A percentile compares a stretch with the other conserved stretches of the same genome.
Evolutionary conservation across 2,797 vertebrate genomes (phyloP).

Genomic region (Spondyliosoma cantharus): DNA sequence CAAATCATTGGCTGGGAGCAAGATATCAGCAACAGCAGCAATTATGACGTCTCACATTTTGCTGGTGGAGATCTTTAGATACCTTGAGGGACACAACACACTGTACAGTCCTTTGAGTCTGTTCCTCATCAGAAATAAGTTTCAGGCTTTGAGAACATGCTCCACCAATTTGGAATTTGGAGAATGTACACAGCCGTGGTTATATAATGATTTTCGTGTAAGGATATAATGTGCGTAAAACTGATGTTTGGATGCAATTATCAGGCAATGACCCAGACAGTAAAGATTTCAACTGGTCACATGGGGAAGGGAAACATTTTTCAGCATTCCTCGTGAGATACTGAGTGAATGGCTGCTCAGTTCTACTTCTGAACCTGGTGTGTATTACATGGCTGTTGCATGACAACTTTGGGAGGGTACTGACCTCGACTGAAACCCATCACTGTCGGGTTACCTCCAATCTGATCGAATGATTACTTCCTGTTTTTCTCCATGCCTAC

Average conservation of each 20-base stretch:
- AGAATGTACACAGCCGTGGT: constrained; percentile 61
- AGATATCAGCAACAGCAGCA: background rate
- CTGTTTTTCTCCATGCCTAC: constrained; percentile 69
- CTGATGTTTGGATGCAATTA: constrained; percentile 53
- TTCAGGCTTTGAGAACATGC: constrained; percentile 48
- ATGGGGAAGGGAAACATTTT: constrained; percentile 23
- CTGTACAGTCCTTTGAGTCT: constrained; percentile 51
- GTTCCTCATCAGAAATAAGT: constrained; percentile 60
- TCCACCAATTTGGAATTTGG: constrained; percentile 61
- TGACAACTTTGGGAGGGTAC: constrained; percentile 24
- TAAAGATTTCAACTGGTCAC: constrained; percentile 30
- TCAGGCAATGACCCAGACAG: constrained; percentile 4
- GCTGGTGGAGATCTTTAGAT: constrained; percentile 34
- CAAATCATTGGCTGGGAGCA: constrained; percentile 8
- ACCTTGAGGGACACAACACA: constrained; percentile 21
- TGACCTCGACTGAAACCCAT: constrained; percentile 48
- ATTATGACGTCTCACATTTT: constrained; percentile 20
- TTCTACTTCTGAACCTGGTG: constrained; percentile 41
- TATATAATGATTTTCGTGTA: constrained; percentile 50
- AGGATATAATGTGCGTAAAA: constrained; percentile 50
- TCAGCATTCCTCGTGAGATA: constrained; percentile 42
- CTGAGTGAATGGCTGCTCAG: constrained; percentile 28
- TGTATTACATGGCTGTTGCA: constrained; percentile 42
- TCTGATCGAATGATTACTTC: constrained; percentile 71
- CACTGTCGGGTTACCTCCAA: constrained; percentile 53